Evolutionary conservation across 2,888 invertebrate species (phyloP).

Genomic region (Acronicta alni): DNA sequence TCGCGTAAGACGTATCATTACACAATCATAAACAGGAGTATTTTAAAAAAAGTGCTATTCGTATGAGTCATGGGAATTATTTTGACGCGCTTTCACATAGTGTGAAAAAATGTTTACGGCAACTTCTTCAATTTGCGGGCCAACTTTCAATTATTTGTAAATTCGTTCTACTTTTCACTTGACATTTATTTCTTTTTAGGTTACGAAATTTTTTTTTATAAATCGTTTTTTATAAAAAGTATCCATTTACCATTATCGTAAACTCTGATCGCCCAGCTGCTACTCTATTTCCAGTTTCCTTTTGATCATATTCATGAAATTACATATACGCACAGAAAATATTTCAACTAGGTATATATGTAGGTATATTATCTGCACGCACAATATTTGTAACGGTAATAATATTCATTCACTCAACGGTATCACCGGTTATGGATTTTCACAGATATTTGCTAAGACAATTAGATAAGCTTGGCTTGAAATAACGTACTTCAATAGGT

Average conservation of each 20-base stretch:
- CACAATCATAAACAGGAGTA: conserved; percentile 56
- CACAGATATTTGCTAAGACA: conserved; percentile 28
- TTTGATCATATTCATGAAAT: conserved; percentile 37
- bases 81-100: conserved; percentile 52
- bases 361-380: too few species aligned
- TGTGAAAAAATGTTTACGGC: conserved; percentile 43
- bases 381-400: conserved; percentile 41
- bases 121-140: conserved; percentile 32
- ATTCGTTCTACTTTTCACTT: conserved; percentile 23
- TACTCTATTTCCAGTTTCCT: background rate
- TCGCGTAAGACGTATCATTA: conserved; percentile 64
- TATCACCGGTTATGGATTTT: conserved; percentile 27
- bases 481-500: conserved; percentile 1
- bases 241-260: too few species aligned
- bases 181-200: conserved; percentile 3
- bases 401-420: conserved; percentile 38
- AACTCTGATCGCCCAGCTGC: too few species aligned
- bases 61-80: conserved; percentile 59
- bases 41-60: conserved; percentile 57
- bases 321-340: conserved; percentile 31
- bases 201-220: too few species aligned
- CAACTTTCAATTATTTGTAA: conserved; percentile 26
- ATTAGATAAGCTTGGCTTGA: conserved; percentile 12
- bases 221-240: too few species aligned
- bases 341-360: too few species aligned